phyloP scores from a whole-genome alignment of 2,113 vertebrate species.

The Bostrychus sinensis region DNA sequence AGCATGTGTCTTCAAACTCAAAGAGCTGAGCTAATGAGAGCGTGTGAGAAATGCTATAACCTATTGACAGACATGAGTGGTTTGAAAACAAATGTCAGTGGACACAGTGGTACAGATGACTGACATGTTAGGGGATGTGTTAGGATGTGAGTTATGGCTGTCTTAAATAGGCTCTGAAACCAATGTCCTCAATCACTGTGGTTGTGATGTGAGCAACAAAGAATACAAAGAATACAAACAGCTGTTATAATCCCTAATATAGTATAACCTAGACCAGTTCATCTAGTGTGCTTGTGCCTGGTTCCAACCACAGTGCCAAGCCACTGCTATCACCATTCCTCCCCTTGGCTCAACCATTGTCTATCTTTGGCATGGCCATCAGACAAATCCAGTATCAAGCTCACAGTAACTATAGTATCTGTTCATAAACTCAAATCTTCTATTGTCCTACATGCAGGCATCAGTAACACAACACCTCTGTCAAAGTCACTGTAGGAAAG shows the following conservation, averaged over 20 bases:
- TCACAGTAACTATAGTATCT: slow-evolving; percentile 45
- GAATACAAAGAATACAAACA: slow-evolving; percentile 19
- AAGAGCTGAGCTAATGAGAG: slow-evolving; percentile 43
- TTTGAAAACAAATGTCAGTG: slow-evolving; percentile 65
- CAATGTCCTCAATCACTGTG: slow-evolving; percentile 9
- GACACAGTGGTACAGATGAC: slow-evolving; percentile 54
- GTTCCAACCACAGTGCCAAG: slow-evolving; percentile 2
- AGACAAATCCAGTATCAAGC: slow-evolving; percentile 27
- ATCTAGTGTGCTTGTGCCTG: slow-evolving; percentile 11
- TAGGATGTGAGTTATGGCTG: slow-evolving; percentile 13
- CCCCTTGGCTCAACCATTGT: slow-evolving; percentile 17
- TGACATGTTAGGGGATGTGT: slow-evolving; percentile 14
- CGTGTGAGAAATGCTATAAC: slow-evolving; percentile 54
- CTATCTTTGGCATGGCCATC: slow-evolving; percentile 28
- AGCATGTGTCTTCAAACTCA: slow-evolving; percentile 40
- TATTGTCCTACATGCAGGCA: slow-evolving; percentile 33
- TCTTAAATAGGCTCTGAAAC: background rate
- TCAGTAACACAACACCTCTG: slow-evolving; percentile 67
- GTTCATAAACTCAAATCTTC: slow-evolving; percentile 50
- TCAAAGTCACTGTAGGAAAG: slow-evolving; percentile 72
- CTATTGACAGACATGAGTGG: slow-evolving; percentile 65
- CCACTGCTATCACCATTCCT: slow-evolving; percentile 44
- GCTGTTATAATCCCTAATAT: slow-evolving; percentile 9
- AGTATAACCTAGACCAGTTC: slow-evolving; percentile 5
- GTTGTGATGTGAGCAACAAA: slow-evolving; percentile 14